Evolutionary conservation across 92 coral and sea anemone genomes (phyloP).

Genomic region (Epizoanthus scotinus): DNA sequence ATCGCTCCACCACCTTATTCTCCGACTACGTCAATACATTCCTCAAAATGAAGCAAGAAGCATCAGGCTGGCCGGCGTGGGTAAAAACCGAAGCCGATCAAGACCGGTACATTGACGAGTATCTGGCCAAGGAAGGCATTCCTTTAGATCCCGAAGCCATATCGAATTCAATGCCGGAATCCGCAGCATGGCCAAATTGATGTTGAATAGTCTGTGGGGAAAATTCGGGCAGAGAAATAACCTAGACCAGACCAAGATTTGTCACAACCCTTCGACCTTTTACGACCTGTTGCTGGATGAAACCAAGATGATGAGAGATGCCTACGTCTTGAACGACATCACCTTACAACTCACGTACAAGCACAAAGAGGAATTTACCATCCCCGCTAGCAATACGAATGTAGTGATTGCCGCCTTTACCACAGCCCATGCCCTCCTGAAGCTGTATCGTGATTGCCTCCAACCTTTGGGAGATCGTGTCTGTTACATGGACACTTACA

Average conservation of each 20-base stretch:
- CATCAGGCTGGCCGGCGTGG: conserved; percentile 32
- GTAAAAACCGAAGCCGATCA: conserved; percentile 31
- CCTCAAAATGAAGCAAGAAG: conserved; percentile 30
- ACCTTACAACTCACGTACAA: not conserved
- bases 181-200: not conserved
- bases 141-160: not conserved
- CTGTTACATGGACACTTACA: conserved; percentile 21
- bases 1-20: not conserved
- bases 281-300: not conserved
- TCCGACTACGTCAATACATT: conserved; percentile 29
- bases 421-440: conserved; percentile 14
- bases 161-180: not conserved
- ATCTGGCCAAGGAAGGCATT: conserved; percentile 14
- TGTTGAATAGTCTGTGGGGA: conserved; percentile 14
- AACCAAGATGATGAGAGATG: conserved; percentile 1
- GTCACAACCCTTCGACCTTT: not conserved
- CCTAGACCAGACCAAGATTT: too few species aligned
- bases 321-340: conserved; percentile 9
- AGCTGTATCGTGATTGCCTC: not conserved
- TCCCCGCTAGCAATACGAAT: not conserved
- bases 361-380: not conserved
- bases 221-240: too few species aligned
- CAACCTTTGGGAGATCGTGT: not conserved
- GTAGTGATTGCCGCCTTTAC: not conserved
- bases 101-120: conserved; percentile 16